Base-by-base conservation (phyloP, 1,140 invertebrate species). In the Neodiprion pinetum region DNA sequence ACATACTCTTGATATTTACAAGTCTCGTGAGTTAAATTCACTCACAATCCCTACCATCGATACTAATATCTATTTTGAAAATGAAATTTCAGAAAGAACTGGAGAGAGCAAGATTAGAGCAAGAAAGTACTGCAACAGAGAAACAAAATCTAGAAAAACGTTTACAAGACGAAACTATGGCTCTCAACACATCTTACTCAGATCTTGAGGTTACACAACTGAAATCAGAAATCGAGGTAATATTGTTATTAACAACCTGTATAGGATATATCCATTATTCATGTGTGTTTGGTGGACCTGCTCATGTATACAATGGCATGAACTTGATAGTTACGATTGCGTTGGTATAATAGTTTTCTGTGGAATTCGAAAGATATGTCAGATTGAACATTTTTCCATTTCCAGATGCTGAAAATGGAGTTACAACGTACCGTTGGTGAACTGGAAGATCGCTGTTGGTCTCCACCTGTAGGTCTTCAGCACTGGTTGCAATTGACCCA, bases 401-500 rank as follows among this genome's bases (percentile, higher is more conserved):
- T 83, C 1, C 74, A 94, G 93, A 93, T 95, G 91, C 87, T 96
- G 67, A 92, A 95, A 77, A 91, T 91, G 78, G 95, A 97, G 82
- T 88, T 98, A 40, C 93, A 94, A 79, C 90, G 95, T 48, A 95
- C 96, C 10, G 96, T 98, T 87, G 94, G 94, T 61, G 95, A 97
- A 88, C 88, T 98, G 28, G 95, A 96, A 81, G 95, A 96, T 83
- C 91, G 95, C 71, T 96, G 94, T 84, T 97, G 93, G 95, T 92
- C 94, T 10, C 94, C 96, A 1, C 96, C 97, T 3, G 88, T 91
- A 28, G 95, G 95, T n/a, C 89, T 98, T 9, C 96, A 98, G 82
- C 93, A 96, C 76, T 99, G 96, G 97, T 88, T 99, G 12, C 97
- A 98, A 85, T 89, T 98, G 14, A 98, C 97, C 0, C 95, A 98